phyloP scores from a whole-genome alignment of 2,113 vertebrate species.

The Aldabrachelys gigantea region DNA sequence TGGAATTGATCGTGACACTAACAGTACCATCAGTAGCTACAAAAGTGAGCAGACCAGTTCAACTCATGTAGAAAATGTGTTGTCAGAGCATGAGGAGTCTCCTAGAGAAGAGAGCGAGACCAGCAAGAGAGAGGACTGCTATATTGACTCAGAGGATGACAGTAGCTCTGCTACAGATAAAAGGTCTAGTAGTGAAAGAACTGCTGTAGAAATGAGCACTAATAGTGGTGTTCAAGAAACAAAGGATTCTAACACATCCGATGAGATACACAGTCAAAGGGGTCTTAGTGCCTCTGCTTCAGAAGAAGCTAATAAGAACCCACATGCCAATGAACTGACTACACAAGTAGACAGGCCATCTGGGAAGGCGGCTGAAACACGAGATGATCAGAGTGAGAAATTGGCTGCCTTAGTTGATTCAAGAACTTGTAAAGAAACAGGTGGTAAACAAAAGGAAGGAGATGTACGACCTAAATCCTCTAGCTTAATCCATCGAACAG shows the following conservation, averaged over 20 bases:
- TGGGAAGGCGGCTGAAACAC: constrained; percentile 70
- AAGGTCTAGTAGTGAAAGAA: constrained; percentile 85
- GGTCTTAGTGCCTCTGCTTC: constrained; percentile 84
- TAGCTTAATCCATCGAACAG: constrained; percentile 85
- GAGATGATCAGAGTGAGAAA: constrained; percentile 77
- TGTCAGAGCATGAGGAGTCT: constrained; percentile 86
- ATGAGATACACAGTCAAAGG: constrained; percentile 71
- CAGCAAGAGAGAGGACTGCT: constrained; percentile 64
- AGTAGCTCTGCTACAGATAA: constrained; percentile 74
- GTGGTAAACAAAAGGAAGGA: constrained; percentile 82
- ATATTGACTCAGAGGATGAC: constrained; percentile 79
- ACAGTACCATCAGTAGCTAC: constrained; percentile 96
- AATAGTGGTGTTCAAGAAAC: constrained; percentile 59
- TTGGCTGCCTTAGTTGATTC: constrained; percentile 68
- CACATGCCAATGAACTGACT: constrained; percentile 93
- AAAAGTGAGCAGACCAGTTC: constrained; percentile 97
- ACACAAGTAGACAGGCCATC: constrained; percentile 72
- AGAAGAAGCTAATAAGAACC: constrained; percentile 97
- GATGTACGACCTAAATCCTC: constrained; percentile 84
- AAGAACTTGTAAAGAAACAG: constrained; percentile 76
- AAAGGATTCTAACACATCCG: constrained; percentile 61
- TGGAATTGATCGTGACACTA: constrained; percentile 94
- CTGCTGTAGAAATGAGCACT: constrained; percentile 67
- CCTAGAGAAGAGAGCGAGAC: constrained; percentile 82
- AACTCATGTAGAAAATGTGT: constrained; percentile 93